Evolutionary conservation across 2,797 vertebrate species (phyloP).

Genomic region (Heteromormyrus szaboi): DNA sequence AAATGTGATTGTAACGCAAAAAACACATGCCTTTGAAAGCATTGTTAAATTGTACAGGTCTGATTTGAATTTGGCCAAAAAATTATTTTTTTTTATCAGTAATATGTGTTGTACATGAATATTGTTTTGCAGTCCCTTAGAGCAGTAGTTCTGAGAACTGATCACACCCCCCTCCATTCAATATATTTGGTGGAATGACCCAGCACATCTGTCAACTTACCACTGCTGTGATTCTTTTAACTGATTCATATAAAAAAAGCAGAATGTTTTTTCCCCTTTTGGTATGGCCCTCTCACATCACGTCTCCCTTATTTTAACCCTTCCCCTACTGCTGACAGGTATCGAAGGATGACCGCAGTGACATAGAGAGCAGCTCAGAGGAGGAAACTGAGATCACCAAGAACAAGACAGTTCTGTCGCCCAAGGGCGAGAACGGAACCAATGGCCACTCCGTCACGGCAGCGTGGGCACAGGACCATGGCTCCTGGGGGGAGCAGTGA

Average conservation of each 20-base stretch:
- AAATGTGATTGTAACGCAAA: background rate
- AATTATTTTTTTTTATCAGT: background rate
- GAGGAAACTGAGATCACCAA: slow-evolving; percentile 63
- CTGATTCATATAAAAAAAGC: background rate
- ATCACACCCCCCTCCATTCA: background rate
- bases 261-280: background rate
- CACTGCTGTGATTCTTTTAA: background rate
- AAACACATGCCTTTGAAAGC: background rate
- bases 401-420: slow-evolving; percentile 46
- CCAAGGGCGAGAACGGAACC: slow-evolving; percentile 74
- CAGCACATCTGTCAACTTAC: background rate
- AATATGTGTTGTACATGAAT: background rate
- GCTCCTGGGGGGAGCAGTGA: slow-evolving; percentile 47
- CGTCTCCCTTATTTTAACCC: background rate
- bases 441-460: slow-evolving; percentile 70
- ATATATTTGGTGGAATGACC: background rate
- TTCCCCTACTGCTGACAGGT: slow-evolving; percentile 58
- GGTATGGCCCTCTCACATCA: background rate
- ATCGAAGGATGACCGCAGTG: slow-evolving; percentile 88
- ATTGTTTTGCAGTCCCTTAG: background rate
- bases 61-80: background rate
- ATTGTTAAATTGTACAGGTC: background rate
- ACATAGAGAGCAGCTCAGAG: slow-evolving; percentile 94
- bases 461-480: slow-evolving; percentile 61
- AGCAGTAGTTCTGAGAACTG: background rate